Conservation (phyloP, 2,797 vertebrate genomes). For the Parauchenoglanis ngamensis region DNA sequence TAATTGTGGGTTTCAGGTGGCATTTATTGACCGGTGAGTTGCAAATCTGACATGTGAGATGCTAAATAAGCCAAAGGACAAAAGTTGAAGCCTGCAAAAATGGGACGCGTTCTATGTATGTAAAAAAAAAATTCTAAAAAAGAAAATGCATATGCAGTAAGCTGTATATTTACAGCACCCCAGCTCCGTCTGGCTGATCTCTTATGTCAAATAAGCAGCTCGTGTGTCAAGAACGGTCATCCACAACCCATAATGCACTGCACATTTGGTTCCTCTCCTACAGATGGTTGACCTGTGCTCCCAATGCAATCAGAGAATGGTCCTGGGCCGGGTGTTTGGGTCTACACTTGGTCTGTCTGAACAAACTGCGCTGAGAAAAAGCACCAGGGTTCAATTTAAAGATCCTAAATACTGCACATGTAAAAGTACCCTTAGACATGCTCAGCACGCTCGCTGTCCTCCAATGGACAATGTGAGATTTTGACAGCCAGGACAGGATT, state of each 20-base stretch:
- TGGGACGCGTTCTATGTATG: background rate
- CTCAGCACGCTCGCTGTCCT: background rate
- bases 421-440: slow-evolving; percentile 11
- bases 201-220: slow-evolving; percentile 1
- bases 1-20: too few species aligned
- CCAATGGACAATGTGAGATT: background rate
- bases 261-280: background rate
- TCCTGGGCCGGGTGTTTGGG: background rate
- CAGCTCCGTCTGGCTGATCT: background rate
- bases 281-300: background rate
- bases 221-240: background rate
- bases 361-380: background rate
- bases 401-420: background rate
- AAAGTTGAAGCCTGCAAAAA: background rate
- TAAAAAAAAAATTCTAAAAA: background rate
- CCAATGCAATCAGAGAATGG: background rate
- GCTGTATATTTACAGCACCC: background rate
- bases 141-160: too few species aligned
- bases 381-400: background rate
- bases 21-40: background rate
- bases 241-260: background rate
- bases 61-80: background rate
- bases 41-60: background rate
- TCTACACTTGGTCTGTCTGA: background rate
- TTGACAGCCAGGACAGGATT: slow-evolving; percentile 41